Conservation (phyloP, 1,140 invertebrate species). For the Eubasilissa regina region DNA sequence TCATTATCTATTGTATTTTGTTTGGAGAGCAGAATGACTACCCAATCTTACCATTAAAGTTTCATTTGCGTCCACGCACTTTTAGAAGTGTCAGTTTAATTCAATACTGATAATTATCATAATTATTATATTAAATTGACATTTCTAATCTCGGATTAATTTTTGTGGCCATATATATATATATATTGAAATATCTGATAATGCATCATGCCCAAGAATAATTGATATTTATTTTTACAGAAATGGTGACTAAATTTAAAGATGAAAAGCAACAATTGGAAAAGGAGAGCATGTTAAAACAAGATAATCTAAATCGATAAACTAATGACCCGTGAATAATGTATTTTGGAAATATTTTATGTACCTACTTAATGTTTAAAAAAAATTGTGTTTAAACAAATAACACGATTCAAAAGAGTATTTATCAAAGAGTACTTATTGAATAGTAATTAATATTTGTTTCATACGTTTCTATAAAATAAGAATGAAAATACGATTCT, state of each 20-base stretch:
- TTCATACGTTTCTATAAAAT: background rate
- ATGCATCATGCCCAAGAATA: background rate
- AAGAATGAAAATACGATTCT: too few relatives aligned
- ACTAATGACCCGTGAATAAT: background rate
- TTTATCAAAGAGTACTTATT: background rate
- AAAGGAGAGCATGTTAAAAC: background rate
- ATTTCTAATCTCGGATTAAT: too few relatives aligned
- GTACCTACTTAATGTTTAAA: background rate
- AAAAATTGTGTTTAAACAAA: background rate
- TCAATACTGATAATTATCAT: background rate
- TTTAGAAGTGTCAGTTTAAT: background rate
- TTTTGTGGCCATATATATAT: too few relatives aligned
- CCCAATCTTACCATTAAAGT: too few relatives aligned
- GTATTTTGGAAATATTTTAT: background rate
- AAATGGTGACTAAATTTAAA: background rate
- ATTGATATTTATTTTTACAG: conserved; percentile 27
- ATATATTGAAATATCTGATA: too few relatives aligned
- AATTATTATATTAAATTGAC: too few relatives aligned
- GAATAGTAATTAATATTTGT: background rate
- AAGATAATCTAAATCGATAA: background rate
- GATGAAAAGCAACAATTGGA: background rate
- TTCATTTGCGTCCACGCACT: too few relatives aligned
- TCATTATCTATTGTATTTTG: background rate
- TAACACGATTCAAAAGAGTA: background rate
- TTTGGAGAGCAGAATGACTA: too few relatives aligned